Evolutionary conservation across 2,888 invertebrate genomes (phyloP), one percentile per base, ranked within the genome.

Genomic region (Drosophila nigricruria): DNA sequence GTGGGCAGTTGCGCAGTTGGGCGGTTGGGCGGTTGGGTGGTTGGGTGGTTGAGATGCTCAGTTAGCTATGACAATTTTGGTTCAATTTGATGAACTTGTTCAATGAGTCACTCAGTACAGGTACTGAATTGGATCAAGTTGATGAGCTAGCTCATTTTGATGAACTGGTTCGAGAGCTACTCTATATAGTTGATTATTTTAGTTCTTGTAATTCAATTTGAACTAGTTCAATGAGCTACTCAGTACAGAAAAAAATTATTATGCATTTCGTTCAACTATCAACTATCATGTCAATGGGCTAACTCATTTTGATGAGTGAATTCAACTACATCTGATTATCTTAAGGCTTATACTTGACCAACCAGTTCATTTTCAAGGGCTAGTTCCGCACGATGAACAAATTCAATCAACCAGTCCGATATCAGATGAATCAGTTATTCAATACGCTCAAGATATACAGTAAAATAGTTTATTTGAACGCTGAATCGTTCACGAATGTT

Each of bases 1-100:
- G 40, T 20, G 45, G 58, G n/a, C 30, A 34, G 30, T 12, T 38
- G 52, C 34, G 3, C 23, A 34, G 34, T 14, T 43, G 40, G 52
- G 12, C 14, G 14, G 18, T 12, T 3, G 18, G 32, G 14, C 20
- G 32, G 32, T 9, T 10, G 49, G n/a, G n/a, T n/a, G 20, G 18
- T 12, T 3, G 18, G 32, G 14, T 32, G 32, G 32, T 10, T 5
- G 50, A 52, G 50, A 32, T 34, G 50, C 34, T 32, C 52, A 34
- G 18, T 20, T 14, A 14, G 34, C 14, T 5, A 23, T 23, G 34
- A 9, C 20, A 36, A 34, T 23, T 9, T 5, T 34, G 36, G 34
- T 36, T 52, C 52, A 32, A 23, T 9, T 27, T 10, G n/a, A 3
- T 5, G 47, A 47, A 27, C 47, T n/a, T 27, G 47, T 47, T 47